A percentile compares a stretch with the other conserved stretches of the same genome.
These are phyloP conservation scores for Colostygia pectinataria DNA, from an alignment of 2,888 invertebrate species.

Conservation along the genomic window DNA sequence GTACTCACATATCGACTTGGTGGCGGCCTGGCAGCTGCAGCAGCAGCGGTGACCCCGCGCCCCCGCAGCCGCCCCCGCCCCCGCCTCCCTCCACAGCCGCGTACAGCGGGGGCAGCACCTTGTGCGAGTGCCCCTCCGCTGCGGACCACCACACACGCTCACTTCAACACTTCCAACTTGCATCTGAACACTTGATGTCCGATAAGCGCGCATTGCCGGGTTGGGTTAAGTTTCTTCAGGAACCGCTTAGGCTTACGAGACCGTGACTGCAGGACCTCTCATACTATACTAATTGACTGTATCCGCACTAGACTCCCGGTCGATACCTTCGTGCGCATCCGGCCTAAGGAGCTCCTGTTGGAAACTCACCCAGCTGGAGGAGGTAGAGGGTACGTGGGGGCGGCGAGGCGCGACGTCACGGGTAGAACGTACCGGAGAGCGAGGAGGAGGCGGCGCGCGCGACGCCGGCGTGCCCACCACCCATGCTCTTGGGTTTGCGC, in stretches of 20 bases:
- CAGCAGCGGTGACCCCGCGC: conserved; percentile 30
- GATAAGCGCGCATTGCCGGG: neutral
- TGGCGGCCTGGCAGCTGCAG: conserved; percentile 59
- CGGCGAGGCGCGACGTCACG: neutral
- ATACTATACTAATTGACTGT: no score
- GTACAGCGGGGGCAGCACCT: conserved; percentile 77
- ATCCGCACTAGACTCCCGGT: neutral
- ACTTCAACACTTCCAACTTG: conserved; percentile 34
- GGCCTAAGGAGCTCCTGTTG: conserved; percentile 3
- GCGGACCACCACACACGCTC: conserved; percentile 55
- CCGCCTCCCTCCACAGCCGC: conserved; percentile 67
- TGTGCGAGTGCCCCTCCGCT: conserved; percentile 71
- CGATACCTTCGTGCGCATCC: neutral
- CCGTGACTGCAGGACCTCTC: neutral
- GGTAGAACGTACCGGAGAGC: conserved; percentile 63
- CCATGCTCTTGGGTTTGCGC: conserved; percentile 91
- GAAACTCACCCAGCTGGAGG: neutral
- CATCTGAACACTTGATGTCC: neutral
- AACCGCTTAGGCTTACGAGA: neutral
- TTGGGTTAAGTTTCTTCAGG: conserved; percentile 5
- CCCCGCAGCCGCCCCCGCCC: conserved; percentile 37
- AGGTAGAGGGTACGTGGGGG: neutral
- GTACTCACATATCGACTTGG: conserved; percentile 65
- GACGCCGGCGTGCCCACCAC: conserved; percentile 59
- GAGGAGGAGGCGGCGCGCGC: conserved; percentile 49